phyloP scores from a whole-genome alignment of 2,888 invertebrate species.

The Lasioglossum marginatum region DNA sequence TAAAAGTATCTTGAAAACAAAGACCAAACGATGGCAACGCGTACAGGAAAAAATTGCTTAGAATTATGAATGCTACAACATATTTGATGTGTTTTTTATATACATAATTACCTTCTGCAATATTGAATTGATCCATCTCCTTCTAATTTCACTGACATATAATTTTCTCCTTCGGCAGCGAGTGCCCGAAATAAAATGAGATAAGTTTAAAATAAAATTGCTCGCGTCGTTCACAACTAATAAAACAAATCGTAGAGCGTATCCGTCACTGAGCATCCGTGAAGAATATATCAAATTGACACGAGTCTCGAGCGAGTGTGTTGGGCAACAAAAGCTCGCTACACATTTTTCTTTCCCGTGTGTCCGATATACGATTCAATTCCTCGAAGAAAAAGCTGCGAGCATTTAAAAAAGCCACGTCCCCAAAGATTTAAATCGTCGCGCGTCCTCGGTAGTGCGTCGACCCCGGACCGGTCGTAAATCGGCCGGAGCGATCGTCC shows the following conservation, averaged over 20 bases:
- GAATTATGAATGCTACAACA: too few relatives aligned
- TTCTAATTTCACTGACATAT: too few relatives aligned
- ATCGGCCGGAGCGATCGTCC: slow-evolving; percentile 15
- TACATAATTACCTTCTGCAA: too few relatives aligned
- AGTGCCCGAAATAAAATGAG: neutral
- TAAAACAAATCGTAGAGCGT: neutral
- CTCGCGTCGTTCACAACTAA: neutral
- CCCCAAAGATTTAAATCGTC: neutral
- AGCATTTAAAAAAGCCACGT: neutral
- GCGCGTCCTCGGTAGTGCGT: slow-evolving; percentile 18
- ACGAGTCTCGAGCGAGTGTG: neutral
- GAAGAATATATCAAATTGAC: neutral
- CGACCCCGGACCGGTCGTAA: slow-evolving; percentile 26
- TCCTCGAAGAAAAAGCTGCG: neutral
- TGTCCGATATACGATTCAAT: neutral
- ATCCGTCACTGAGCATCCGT: neutral
- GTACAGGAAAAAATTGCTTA: too few relatives aligned
- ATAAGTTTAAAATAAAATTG: neutral
- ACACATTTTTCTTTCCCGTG: neutral
- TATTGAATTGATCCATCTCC: too few relatives aligned
- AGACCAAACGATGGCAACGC: too few relatives aligned
- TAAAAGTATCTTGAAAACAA: too few relatives aligned
- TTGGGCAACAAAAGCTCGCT: neutral
- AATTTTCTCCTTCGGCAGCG: neutral
- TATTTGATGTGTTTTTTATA: too few relatives aligned